Conservation (phyloP, 37 sponge, comb jelly and placozoan genomes). For the Bolinopsis microptera region DNA sequence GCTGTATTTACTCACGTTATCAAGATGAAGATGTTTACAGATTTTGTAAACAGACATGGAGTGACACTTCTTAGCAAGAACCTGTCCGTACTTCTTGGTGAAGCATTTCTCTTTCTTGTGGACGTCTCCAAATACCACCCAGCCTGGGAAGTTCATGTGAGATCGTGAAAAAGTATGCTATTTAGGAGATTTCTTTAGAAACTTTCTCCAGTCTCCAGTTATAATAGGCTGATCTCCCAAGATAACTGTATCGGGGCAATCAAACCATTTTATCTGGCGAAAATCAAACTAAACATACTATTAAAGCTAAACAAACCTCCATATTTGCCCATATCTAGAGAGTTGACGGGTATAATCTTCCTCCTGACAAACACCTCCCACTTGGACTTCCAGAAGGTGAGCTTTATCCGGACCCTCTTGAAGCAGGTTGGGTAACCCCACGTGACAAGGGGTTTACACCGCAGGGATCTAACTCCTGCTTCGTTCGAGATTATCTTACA, state of each 20-base stretch:
- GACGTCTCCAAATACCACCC: slow-evolving; percentile 11
- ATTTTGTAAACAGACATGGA: neutral
- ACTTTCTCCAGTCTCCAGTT: too few relatives aligned
- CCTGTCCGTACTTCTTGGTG: slow-evolving; percentile 6
- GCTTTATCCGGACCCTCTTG: slow-evolving; percentile 7
- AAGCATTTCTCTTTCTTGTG: slow-evolving; percentile 31
- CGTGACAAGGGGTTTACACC: neutral
- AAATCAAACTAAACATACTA: too few relatives aligned
- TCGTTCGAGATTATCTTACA: neutral
- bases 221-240: too few relatives aligned
- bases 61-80: slow-evolving; percentile 8
- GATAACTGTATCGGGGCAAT: too few relatives aligned
- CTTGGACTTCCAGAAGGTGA: slow-evolving; percentile 15
- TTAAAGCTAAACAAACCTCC: neutral
- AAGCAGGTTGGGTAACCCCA: slow-evolving; percentile 31
- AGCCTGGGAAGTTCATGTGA: neutral
- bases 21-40: neutral
- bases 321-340: slow-evolving; percentile 6
- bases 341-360: neutral
- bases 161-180: too few relatives aligned
- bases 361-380: slow-evolving; percentile 19
- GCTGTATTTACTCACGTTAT: neutral
- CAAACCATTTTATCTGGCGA: too few relatives aligned
- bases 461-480: neutral
- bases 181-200: too few relatives aligned